Evolutionary conservation across 2,113 vertebrate genomes (phyloP), one percentile per base, ranked within the genome.

Genomic region (Megaceryle maxima): DNA sequence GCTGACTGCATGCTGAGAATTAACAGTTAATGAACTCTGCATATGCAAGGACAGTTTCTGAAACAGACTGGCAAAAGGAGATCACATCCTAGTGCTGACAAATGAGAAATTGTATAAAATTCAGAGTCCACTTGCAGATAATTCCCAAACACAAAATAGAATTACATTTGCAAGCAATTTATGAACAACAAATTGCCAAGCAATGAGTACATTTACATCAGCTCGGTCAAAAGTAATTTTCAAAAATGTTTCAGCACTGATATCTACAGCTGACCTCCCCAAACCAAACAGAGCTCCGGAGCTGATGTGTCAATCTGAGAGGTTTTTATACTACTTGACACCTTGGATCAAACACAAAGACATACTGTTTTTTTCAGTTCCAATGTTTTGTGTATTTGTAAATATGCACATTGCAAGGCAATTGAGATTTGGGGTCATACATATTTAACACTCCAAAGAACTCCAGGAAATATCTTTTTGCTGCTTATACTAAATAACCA

Each of bases 11-110:
- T 26, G 14, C 31, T 67, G 74, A 83, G 50, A 93, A 87, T 87
- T 74, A 88, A 72, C 69, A 93, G 64, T 63, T 95, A 90, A 88
- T 67, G 80, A 90, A 78, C 50, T 90, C 76, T 87, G 37, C 83
- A 56, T 88, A 81, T 74, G 59, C 46, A 91, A 74, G 59, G 59
- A n/a, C 16, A 81, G 31, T 51, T 92, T 77, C 63, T 90, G 64
- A 82, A 95, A 86, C 4, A 35, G 66, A 11, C 46, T 76, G 77
- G 60, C 16, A 15, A 92, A 79, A 92, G 60, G 21, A 92, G 51
- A 46, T 72, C 86, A 25, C 57, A 72, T 70, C 57, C 77, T 80
- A 17, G 19, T 25, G 46, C 57, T 67, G 82, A 72, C 1, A 10
- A 94, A 57, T 53, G 48, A 78, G 56, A 60, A 83, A 87, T 67